A percentile compares a stretch with the other conserved stretches of the same genome.
Evolutionary conservation across 2,797 vertebrate species (phyloP).

Genomic region (Thripadectes ignobilis): DNA sequence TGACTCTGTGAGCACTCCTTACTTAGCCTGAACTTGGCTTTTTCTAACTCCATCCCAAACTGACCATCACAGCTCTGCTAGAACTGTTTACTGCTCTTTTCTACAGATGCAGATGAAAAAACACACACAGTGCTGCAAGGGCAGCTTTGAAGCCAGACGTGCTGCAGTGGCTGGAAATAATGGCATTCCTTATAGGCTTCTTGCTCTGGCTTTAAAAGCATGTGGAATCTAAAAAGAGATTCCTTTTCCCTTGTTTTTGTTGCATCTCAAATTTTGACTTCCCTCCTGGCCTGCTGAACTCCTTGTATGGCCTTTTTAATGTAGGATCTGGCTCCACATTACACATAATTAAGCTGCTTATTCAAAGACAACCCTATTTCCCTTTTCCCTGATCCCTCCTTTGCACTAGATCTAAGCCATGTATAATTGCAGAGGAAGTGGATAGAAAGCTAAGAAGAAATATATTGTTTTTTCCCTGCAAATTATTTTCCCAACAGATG

Average conservation of each 20-base stretch:
- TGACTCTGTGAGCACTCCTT: neutral
- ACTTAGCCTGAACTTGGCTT: neutral
- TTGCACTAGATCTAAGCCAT: neutral
- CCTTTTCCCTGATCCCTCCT: neutral
- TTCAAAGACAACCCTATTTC: neutral
- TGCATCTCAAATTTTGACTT: neutral
- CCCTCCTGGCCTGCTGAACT: neutral
- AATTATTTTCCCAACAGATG: neutral
- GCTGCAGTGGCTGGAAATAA: neutral
- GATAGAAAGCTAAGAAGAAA: neutral
- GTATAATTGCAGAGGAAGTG: neutral
- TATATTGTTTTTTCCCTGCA: neutral
- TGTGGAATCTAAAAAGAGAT: neutral
- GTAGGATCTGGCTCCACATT: neutral
- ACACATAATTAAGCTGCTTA: neutral
- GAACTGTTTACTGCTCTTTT: neutral
- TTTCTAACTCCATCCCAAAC: neutral
- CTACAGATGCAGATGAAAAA: neutral
- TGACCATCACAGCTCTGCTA: neutral
- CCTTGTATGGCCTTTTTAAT: neutral
- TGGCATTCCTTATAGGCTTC: neutral
- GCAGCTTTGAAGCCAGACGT: neutral
- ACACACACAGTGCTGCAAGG: neutral
- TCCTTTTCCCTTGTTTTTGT: neutral
- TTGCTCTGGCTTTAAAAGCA: neutral